A percentile compares a stretch with the other conserved stretches of the same genome.
Conservation (phyloP, 2,113 vertebrate species). For the Irena cyanogastra region DNA sequence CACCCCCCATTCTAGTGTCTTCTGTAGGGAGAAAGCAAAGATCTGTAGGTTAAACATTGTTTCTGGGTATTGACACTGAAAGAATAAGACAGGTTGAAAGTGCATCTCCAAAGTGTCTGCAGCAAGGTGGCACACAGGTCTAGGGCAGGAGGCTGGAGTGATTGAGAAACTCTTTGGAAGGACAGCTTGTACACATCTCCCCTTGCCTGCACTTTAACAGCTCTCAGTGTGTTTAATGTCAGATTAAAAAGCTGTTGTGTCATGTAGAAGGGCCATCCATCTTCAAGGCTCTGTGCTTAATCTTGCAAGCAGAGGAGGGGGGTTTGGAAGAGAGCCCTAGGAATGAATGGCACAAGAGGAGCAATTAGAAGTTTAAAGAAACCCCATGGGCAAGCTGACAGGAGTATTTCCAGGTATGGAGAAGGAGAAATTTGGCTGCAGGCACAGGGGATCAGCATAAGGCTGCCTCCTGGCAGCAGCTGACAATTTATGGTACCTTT, state of each 20-base stretch:
- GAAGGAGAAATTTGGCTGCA: background rate
- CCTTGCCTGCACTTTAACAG: background rate
- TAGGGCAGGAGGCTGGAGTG: background rate
- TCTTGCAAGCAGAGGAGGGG: background rate
- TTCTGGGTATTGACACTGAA: background rate
- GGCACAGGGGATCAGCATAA: background rate
- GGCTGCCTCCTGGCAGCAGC: background rate
- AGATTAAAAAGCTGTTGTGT: background rate
- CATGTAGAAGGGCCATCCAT: background rate
- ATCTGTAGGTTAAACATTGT: background rate
- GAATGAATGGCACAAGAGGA: background rate
- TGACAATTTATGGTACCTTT: background rate
- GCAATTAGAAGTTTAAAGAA: background rate
- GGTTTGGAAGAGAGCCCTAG: background rate
- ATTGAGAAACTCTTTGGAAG: background rate
- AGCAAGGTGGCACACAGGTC: background rate
- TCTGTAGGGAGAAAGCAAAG: background rate
- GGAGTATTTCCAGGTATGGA: fast-evolving
- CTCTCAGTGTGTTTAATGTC: background rate
- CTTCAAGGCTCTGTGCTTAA: background rate
- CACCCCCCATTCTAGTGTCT: background rate
- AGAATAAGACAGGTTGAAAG: background rate
- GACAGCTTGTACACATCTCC: background rate
- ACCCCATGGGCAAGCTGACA: background rate
- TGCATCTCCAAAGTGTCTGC: background rate